Base-by-base conservation (phyloP, 2,797 vertebrate genomes). In the Pterois miles region DNA sequence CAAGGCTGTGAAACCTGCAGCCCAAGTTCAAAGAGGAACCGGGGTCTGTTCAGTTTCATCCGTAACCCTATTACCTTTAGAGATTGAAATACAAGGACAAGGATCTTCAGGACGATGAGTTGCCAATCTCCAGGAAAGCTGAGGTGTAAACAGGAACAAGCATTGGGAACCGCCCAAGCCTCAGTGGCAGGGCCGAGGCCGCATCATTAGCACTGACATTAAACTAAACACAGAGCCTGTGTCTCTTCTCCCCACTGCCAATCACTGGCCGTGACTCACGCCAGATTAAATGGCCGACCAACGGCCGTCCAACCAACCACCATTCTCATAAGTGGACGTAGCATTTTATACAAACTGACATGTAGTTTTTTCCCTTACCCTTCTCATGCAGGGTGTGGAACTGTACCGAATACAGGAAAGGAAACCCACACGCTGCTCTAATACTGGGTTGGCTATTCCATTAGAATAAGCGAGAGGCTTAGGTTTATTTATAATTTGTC, bases 61-160 rank as follows among this genome's bases (percentile, higher is more conserved):
- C 33, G 50, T 27, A 34, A 53, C 46, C 0, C 4, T 16, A 12
- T 22, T 36, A 27, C 56, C 27, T 76, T 20, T 53, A 58, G 43
- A 25, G 18, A 31, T 25, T 74, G 43, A 62, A 73, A 43, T 58
- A 60, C 14, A 73, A 64, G 75, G 77, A 40, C 56, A 66, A 36
- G 59, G 46, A 75, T 70, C 63, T 74, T 71, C 12, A 71, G 25
- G 14, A 27, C 3, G n/a, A 69, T 46, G 52, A 40, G 27, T 38
- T 76, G 56, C 76, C 81, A 77, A 68, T 88, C 72, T 88, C 88
- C 62, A 90, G 89, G 89, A 89, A 88, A 86, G 78, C 81, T 82
- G 82, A 84, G 63, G 81, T 80, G 87, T 93, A 93, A 94, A 94
- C 92, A 93, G 88, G 85, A 93, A 90, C 67, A 87, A 86, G 84